These are phyloP conservation scores for Loris lydekkerianus DNA, from an alignment of 2,797 vertebrate genomes.

Conservation along the genomic window DNA sequence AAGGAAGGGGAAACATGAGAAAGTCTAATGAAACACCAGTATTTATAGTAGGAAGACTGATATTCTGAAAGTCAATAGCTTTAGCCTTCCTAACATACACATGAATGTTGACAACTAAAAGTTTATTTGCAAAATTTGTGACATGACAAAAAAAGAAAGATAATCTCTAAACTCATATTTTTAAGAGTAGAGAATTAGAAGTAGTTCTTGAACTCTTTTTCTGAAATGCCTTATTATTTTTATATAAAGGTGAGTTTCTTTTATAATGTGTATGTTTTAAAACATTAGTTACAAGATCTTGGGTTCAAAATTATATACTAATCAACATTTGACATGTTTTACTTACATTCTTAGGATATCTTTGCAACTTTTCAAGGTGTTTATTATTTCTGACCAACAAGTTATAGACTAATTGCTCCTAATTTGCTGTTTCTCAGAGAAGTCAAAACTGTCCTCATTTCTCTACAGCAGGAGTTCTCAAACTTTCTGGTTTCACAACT, in stretches of 20 bases:
- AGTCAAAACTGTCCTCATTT: background rate
- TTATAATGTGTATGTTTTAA: background rate
- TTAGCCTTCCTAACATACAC: constrained; percentile 42
- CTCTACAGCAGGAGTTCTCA: background rate
- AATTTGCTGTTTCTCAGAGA: background rate
- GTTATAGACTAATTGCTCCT: background rate
- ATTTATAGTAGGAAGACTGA: background rate
- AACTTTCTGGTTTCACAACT: background rate
- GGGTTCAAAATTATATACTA: constrained; percentile 11
- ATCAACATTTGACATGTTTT: background rate
- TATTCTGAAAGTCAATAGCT: background rate
- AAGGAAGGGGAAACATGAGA: constrained; percentile 1
- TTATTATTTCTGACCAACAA: constrained; percentile 33
- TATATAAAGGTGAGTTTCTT: background rate
- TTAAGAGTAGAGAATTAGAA: background rate
- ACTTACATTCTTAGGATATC: background rate
- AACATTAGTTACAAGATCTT: constrained; percentile 24
- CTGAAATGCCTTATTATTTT: background rate
- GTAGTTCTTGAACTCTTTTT: background rate
- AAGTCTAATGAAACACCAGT: background rate
- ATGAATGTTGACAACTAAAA: background rate
- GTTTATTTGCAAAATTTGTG: constrained; percentile 19
- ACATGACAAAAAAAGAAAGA: background rate
- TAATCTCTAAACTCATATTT: background rate
- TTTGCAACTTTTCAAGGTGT: background rate